phyloP scores from a whole-genome alignment of 2,797 vertebrate species.

The Chloroceryle inda region DNA sequence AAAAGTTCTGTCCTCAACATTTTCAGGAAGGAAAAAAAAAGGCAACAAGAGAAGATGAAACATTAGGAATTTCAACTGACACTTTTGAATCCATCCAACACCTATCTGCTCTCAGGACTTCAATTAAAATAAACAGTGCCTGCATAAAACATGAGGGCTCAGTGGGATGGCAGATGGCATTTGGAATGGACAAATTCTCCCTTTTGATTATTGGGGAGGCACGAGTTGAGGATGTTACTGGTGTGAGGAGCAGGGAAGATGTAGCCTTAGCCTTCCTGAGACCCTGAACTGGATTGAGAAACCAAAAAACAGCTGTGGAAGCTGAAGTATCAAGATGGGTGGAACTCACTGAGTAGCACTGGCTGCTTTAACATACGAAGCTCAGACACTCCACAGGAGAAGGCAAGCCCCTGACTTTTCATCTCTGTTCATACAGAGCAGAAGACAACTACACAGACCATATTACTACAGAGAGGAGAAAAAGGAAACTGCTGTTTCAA shows the following conservation, averaged over 20 bases:
- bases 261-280: not conserved
- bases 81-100: not conserved
- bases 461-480: not conserved
- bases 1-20: not conserved
- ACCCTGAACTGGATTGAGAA: not conserved
- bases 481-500: not conserved
- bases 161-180: not conserved
- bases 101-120: not conserved
- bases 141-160: not conserved
- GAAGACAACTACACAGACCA: not conserved
- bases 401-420: not conserved
- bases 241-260: not conserved
- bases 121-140: not conserved
- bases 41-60: not conserved
- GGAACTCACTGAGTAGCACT: not conserved
- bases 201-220: not conserved
- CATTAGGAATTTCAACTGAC: not conserved
- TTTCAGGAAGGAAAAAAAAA: not conserved
- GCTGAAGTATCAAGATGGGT: not conserved
- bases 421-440: not conserved
- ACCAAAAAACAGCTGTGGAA: not conserved
- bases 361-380: not conserved
- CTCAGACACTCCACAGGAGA: not conserved
- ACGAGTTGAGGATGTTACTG: not conserved
- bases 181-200: not conserved